These are phyloP conservation scores for Thunnus maccoyii DNA, from an alignment of 2,113 vertebrate species.

Conservation along the genomic window DNA sequence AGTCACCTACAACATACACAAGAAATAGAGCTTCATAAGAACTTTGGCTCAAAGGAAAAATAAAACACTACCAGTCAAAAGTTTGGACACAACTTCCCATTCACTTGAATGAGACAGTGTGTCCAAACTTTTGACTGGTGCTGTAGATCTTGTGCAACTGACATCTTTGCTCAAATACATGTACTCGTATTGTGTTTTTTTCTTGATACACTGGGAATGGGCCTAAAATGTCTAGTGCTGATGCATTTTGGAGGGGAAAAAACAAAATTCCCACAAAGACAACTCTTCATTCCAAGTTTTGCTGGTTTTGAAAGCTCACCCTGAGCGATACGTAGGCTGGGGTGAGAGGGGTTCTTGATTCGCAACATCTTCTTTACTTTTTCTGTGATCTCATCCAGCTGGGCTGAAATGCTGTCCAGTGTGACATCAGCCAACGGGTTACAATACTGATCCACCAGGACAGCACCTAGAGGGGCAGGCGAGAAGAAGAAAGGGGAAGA, in stretches of 20 bases:
- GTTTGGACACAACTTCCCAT: too few relatives aligned
- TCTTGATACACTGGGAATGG: not conserved
- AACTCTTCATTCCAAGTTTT: not conserved
- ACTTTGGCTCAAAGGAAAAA: not conserved
- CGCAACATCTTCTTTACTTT: conserved; percentile 92
- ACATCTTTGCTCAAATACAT: not conserved
- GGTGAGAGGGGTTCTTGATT: conserved; percentile 90
- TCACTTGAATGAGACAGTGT: too few relatives aligned
- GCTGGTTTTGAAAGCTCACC: conserved; percentile 63
- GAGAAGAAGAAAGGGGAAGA: not conserved
- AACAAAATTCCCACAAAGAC: not conserved
- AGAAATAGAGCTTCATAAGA: not conserved
- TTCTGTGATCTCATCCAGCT: conserved; percentile 90
- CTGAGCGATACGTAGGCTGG: conserved; percentile 84
- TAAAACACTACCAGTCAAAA: not conserved
- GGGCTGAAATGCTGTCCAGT: conserved; percentile 87
- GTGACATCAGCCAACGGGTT: conserved; percentile 94
- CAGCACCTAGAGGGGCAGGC: conserved; percentile 85
- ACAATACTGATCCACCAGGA: conserved; percentile 96
- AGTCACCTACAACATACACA: conserved; percentile 74
- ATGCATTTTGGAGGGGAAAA: not conserved
- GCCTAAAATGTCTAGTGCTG: not conserved
- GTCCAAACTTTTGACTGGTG: too few relatives aligned
- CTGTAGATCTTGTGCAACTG: not conserved
- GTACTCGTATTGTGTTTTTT: not conserved